Percentiles rank a stretch among this genome's conserved stretches.
Evolutionary conservation across 2,113 vertebrate genomes (phyloP).

Genomic region (Pygoscelis antarcticus): DNA sequence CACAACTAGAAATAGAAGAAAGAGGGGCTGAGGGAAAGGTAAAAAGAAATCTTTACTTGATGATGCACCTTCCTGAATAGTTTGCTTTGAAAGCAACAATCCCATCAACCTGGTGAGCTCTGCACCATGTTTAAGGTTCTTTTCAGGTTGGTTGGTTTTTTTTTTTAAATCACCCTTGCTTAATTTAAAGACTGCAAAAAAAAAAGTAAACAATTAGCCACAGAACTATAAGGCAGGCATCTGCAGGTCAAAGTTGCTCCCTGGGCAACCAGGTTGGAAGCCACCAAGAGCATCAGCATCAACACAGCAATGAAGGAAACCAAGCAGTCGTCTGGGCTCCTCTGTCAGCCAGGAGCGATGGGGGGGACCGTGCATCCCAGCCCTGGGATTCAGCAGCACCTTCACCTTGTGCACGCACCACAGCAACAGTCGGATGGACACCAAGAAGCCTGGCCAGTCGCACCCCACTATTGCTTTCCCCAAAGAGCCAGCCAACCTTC

Average conservation of each 20-base stretch:
- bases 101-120: neutral
- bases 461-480: neutral
- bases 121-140: neutral
- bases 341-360: neutral
- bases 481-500: neutral
- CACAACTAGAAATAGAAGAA: neutral
- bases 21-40: neutral
- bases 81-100: neutral
- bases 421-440: neutral
- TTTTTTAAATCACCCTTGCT: neutral
- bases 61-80: neutral
- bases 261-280: neutral
- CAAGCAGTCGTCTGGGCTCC: neutral
- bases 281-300: neutral
- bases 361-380: accelerated
- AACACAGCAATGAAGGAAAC: neutral
- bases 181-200: neutral
- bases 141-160: no score
- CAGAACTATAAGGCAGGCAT: neutral
- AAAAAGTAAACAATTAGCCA: neutral
- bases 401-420: neutral
- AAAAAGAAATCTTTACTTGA: neutral
- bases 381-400: neutral
- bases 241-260: neutral
- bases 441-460: neutral